A percentile compares a stretch with the other conserved stretches of the same genome.
Conservation (phyloP, 1,140 invertebrate species). For the Drepana arcuata region DNA sequence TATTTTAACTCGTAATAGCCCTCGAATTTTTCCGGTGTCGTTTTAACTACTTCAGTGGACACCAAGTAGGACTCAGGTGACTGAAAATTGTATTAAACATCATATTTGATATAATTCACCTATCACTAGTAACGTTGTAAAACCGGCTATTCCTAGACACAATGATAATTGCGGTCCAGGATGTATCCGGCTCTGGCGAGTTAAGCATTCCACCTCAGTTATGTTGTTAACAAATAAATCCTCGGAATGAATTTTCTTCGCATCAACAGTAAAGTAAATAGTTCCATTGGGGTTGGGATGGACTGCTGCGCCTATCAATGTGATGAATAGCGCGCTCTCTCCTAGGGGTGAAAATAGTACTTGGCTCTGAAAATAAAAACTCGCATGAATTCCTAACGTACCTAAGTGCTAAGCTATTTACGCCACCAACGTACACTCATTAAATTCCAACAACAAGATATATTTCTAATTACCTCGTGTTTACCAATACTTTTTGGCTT, state of each 20-base stretch:
- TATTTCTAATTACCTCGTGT: constrained; percentile 56
- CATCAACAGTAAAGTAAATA: constrained; percentile 31
- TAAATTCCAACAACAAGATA: no score
- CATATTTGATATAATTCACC: no score
- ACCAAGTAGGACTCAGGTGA: constrained; percentile 45
- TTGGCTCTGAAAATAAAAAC: constrained; percentile 42
- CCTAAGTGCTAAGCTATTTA: no score
- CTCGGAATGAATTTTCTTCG: constrained; percentile 35
- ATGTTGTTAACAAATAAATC: constrained; percentile 48
- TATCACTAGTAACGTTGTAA: no score
- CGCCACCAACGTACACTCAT: no score
- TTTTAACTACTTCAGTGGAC: constrained; percentile 36
- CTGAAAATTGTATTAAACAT: no score
- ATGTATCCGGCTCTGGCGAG: no score
- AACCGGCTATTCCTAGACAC: no score
- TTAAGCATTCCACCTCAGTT: no score
- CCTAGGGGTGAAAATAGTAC: constrained; percentile 48
- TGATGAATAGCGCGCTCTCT: constrained; percentile 44
- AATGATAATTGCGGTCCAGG: no score
- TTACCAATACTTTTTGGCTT: constrained; percentile 50
- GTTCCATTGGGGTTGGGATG: constrained; percentile 42
- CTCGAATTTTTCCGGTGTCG: constrained; percentile 47
- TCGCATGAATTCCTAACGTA: no score
- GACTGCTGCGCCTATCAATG: constrained; percentile 26
- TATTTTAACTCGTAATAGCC: constrained; percentile 46